Evolutionary conservation across 2,797 vertebrate species (phyloP).

Genomic region (Onychomys torridus): DNA sequence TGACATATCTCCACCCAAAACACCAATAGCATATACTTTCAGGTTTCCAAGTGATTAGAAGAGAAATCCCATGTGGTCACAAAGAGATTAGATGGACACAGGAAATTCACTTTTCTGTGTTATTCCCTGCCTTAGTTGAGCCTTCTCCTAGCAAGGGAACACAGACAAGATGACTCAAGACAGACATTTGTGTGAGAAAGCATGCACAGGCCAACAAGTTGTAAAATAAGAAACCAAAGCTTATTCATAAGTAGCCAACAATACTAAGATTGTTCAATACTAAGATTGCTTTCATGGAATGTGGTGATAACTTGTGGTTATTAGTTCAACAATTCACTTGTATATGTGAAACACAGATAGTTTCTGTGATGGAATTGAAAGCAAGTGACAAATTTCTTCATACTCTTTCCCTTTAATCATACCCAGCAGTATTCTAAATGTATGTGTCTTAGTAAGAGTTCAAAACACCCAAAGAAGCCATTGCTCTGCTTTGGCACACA

Average conservation of each 20-base stretch:
- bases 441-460: constrained; percentile 43
- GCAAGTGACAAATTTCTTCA: background rate
- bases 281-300: background rate
- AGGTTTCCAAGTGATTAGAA: background rate
- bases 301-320: background rate
- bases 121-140: background rate
- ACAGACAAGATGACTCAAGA: background rate
- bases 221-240: background rate
- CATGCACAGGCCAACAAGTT: background rate
- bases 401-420: background rate
- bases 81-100: background rate
- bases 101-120: background rate
- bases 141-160: background rate
- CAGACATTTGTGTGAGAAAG: background rate
- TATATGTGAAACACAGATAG: background rate
- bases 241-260: background rate
- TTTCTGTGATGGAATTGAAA: background rate
- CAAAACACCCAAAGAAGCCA: constrained; percentile 37
- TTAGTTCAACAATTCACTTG: background rate
- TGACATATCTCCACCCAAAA: background rate
- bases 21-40: background rate
- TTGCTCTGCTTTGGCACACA: constrained; percentile 42
- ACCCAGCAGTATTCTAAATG: background rate
- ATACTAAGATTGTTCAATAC: background rate
- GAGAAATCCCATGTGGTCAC: background rate